These are phyloP conservation scores for Aphodius sticticus DNA, from an alignment of 2,888 invertebrate genomes.

Conservation along the genomic window DNA sequence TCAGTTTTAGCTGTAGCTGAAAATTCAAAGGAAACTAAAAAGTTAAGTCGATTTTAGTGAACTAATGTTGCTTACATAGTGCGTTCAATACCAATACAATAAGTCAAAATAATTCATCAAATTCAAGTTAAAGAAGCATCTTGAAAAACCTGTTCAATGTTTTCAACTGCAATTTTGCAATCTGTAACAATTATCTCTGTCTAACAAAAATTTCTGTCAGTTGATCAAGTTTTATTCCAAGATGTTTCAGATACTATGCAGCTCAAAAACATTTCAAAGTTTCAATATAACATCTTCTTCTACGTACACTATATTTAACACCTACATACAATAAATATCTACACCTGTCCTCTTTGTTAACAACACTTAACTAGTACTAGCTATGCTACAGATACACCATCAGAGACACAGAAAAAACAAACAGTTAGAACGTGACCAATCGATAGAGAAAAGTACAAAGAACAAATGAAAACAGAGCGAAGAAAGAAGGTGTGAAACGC, in stretches of 20 bases:
- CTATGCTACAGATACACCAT: constrained; percentile 10
- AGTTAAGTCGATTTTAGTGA: no score
- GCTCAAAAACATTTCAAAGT: background rate
- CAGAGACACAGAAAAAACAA: constrained; percentile 13
- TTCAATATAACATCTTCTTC: constrained; percentile 18
- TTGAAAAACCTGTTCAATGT: no score
- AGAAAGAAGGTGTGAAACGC: background rate
- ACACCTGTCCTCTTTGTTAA: constrained; percentile 11
- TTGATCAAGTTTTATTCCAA: no score
- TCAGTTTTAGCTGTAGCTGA: no score
- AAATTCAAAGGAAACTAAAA: no score
- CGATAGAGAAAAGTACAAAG: constrained; percentile 7
- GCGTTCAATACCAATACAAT: no score
- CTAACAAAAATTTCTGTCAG: no score
- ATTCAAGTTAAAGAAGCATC: no score
- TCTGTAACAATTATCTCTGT: no score
- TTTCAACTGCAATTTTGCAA: no score
- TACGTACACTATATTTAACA: background rate
- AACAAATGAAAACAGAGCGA: background rate
- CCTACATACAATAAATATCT: constrained; percentile 22
- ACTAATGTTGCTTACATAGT: no score
- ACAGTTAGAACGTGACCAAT: background rate
- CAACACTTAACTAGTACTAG: constrained; percentile 20
- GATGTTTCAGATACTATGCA: background rate
- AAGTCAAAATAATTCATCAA: no score